Base-by-base conservation (phyloP, 2,113 vertebrate genomes). In the Pterophyllum scalare region DNA sequence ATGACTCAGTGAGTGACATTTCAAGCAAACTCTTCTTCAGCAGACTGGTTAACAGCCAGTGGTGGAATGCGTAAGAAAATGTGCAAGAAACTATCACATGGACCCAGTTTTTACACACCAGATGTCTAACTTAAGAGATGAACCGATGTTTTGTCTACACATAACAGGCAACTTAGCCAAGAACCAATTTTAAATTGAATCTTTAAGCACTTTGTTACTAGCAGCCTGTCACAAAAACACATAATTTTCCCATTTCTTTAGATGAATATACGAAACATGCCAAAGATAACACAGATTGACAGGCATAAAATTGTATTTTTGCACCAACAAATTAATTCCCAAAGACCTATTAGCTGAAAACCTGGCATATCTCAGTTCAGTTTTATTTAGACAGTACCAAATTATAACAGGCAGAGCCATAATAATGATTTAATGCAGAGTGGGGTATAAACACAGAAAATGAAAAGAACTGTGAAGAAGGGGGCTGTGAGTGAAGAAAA, bases 11-110 rank as follows among this genome's bases (percentile, higher is more conserved):
- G 33, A 67, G 26, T 75, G 54, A 22, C 7, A 9, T 81, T 70
- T 76, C 4, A 43, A 17, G 35, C 9, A 17, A 59, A 64, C 6
- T 54, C 17, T 54, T 52, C 43, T 56, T 31, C 31, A 17, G 33
- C 38, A 24, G 5, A 10, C 60, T 26, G 64, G 7, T 67, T 9
- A 67, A 26, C 33, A 43, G 52, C 24, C 11, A n/a, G 12, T 17
- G 22, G 31, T 7, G 20, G 31, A 38, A 14, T 35, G 28, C 52
- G 4, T 43, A 43, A 13, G 40, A 10, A 15, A 46, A 62, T 20
- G 59, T 85, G 72, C 65, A 9, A 89, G 65, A 49, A 72, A 40
- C 74, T 22, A 56, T 75, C 62, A 79, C 40, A 19, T 75, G 60
- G 5, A 38, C 11, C 8, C 13, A 24, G 24, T 79, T 52, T 38